phyloP scores from a whole-genome alignment of 2,797 vertebrate species.

The Ctenochaetus hawaiiensis region DNA sequence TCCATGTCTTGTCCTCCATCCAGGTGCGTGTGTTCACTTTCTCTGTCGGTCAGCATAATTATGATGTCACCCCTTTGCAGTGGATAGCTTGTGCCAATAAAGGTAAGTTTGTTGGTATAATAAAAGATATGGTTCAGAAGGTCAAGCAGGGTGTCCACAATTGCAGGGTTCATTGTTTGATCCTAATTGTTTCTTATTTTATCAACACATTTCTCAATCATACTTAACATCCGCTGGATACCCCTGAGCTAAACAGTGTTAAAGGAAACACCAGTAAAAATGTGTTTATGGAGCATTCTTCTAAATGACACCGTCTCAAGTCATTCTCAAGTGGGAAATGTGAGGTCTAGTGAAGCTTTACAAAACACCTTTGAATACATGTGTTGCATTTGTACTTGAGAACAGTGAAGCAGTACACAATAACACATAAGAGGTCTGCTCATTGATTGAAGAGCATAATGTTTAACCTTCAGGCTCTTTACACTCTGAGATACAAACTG shows the following conservation, averaged over 20 bases:
- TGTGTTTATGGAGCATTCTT: not conserved
- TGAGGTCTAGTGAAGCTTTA: not conserved
- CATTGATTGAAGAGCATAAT: too few species aligned
- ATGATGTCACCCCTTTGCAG: slow-evolving; percentile 96
- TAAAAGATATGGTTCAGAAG: not conserved
- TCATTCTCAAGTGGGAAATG: slow-evolving; percentile 1
- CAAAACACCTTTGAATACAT: not conserved
- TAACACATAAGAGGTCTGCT: too few species aligned
- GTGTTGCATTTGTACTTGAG: not conserved
- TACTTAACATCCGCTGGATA: not conserved
- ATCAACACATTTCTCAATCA: not conserved
- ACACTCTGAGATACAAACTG: too few species aligned
- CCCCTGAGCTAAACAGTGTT: not conserved
- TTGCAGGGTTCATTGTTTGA: not conserved
- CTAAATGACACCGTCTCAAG: not conserved
- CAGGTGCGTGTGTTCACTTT: slow-evolving; percentile 99
- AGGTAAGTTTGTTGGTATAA: slow-evolving; percentile 82
- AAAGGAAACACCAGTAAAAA: not conserved
- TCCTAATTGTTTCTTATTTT: not conserved
- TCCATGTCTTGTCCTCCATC: not conserved
- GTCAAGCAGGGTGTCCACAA: not conserved
- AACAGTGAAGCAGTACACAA: too few species aligned
- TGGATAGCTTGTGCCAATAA: slow-evolving; percentile 99
- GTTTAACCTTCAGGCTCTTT: too few species aligned
- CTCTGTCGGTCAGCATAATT: slow-evolving; percentile 98